Conservation (phyloP, 2,113 vertebrate species). For the Percina caprodes region DNA sequence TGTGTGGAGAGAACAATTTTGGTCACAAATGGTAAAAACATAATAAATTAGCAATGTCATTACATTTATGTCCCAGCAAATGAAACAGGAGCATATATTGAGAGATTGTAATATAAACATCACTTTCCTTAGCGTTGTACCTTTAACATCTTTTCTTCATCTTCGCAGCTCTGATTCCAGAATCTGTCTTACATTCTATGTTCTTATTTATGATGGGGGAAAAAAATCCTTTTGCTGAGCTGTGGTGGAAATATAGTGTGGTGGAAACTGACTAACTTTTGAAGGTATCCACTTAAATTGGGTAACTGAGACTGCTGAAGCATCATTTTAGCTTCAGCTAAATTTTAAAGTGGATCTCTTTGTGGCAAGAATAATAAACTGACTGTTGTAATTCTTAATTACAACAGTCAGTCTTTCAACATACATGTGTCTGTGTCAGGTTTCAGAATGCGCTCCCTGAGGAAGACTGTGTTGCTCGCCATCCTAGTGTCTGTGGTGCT, state of each 20-base stretch:
- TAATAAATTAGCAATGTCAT: not conserved
- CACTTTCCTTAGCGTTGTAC: not conserved
- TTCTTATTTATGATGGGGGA: not conserved
- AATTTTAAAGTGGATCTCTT: not conserved
- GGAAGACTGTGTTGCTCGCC: slow-evolving; percentile 77
- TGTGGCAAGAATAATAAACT: too few relatives aligned
- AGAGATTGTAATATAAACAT: not conserved
- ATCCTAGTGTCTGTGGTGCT: slow-evolving; percentile 75
- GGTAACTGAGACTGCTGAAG: not conserved
- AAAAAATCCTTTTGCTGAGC: not conserved
- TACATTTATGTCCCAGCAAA: not conserved
- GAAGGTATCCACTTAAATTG: not conserved
- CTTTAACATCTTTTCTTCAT: not conserved
- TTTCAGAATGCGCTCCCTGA: slow-evolving; percentile 77
- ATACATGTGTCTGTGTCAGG: slow-evolving; percentile 47
- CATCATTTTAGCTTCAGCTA: too few relatives aligned
- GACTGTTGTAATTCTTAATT: too few relatives aligned
- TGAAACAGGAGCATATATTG: not conserved
- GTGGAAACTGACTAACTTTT: not conserved
- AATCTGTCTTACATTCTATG: not conserved
- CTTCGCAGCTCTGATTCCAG: not conserved
- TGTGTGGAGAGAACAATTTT: not conserved
- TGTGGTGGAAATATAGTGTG: not conserved
- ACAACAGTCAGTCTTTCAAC: not conserved
- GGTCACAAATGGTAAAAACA: not conserved